Percentiles rank a stretch among this genome's conserved stretches.
phyloP scores from a whole-genome alignment of 1,140 invertebrate species.

The Drosophila eugracilis region DNA sequence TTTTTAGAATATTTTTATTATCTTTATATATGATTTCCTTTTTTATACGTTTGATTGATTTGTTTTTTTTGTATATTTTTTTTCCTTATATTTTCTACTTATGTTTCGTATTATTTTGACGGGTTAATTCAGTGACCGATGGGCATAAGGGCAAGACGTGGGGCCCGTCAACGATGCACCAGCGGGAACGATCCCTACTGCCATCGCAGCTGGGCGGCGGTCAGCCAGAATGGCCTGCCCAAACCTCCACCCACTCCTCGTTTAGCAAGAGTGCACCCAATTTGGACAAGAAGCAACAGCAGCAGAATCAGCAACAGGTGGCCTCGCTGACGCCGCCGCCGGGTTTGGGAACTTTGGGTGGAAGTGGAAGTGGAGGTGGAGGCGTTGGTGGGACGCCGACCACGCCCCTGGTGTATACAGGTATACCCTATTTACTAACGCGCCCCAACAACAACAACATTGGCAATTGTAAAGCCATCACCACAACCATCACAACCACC shows the following conservation, averaged over 20 bases:
- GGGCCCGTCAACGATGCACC: slow-evolving; percentile 96
- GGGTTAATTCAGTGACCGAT: slow-evolving; percentile 88
- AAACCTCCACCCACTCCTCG: slow-evolving; percentile 84
- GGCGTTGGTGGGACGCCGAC: slow-evolving; percentile 39
- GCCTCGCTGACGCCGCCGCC: slow-evolving; percentile 45
- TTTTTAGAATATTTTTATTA: slow-evolving; percentile 5
- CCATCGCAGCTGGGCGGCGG: slow-evolving; percentile 85
- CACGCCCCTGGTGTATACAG: slow-evolving; percentile 33
- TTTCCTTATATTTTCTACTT: slow-evolving; percentile 36
- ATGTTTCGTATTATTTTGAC: slow-evolving; percentile 20
- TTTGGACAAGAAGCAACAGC: slow-evolving; percentile 89
- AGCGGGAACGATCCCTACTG: slow-evolving; percentile 93
- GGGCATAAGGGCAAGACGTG: slow-evolving; percentile 98
- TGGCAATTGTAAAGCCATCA: slow-evolving; percentile 33
- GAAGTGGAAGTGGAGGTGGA: slow-evolving; percentile 31
- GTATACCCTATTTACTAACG: slow-evolving; percentile 71
- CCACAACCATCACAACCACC: slow-evolving; percentile 17
- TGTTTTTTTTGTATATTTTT: slow-evolving; percentile 12
- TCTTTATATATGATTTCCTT: slow-evolving; percentile 22
- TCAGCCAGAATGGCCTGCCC: slow-evolving; percentile 81
- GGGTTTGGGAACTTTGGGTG: slow-evolving; percentile 11
- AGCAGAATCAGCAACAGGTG: slow-evolving; percentile 35
- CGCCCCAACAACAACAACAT: slow-evolving; percentile 51
- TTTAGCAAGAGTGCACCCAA: slow-evolving; percentile 90
- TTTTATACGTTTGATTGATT: slow-evolving; percentile 33